Evolutionary conservation across 2,797 vertebrate species (phyloP), one percentile per base, ranked within the genome.

Genomic region (Otolemur crassicaudatus): DNA sequence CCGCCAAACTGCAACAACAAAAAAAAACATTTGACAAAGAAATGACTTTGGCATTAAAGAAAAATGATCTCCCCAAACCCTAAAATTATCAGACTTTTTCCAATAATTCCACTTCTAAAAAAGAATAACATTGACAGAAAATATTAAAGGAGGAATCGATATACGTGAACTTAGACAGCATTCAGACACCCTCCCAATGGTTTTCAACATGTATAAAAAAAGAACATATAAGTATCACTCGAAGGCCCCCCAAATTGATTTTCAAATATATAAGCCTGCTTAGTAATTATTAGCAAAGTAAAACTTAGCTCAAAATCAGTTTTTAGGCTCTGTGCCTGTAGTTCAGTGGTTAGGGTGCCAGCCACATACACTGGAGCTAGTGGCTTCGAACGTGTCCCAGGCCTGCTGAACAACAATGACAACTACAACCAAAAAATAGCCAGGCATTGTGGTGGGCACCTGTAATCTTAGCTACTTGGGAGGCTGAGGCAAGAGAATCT

Each of bases 1-100:
- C 40, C 40, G 40, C 40, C 40, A 40, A 40, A 40, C 40, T 40
- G 40, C 40, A 40, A 40, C 40, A 40, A 40, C 40, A 40, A 40
- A 40, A 40, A 40, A 40, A 40, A 40, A 40, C 40, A 40, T 40
- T 11, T 56, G 56, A 37, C 37, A 60, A 81, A 87, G 46, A 90
- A 75, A 80, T 75, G 25, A 75, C 69, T 87, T 95, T 16, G n/a
- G 89, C 58, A 31, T 40, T 75, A 83, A 93, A 90, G 22, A 43
- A 72, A 91, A 93, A 10, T 75, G 12, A 46, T 49, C 37, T 56
- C 84, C 37, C 63, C 22, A 49, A 53, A 94, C 46, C 73, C 58
- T 93, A 76, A 73, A 91, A 82, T 92, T 86, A 5, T 46, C 72
- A 90, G 13, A 80, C 12, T 10, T 92, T 90, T 61, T 87, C 31